Percentiles rank a stretch among this genome's conserved stretches.
Conservation (phyloP, 2,888 invertebrate species). For the Aphidoletes aphidimyza region DNA sequence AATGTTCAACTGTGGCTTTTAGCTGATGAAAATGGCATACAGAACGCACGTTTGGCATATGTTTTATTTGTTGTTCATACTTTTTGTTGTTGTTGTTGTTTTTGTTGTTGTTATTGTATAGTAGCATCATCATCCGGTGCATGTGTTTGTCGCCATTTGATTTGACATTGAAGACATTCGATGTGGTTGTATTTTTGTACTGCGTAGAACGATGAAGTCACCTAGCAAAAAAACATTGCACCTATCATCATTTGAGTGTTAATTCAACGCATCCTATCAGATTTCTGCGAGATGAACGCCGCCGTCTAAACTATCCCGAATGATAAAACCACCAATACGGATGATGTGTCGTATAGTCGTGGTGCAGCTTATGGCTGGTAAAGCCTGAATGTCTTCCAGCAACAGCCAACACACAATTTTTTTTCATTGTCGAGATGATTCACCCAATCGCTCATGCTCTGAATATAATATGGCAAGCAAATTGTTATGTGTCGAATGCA, state of each 20-base stretch:
- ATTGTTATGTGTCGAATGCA: no score
- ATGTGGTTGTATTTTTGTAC: background rate
- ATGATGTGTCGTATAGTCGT: background rate
- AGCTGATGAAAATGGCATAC: background rate
- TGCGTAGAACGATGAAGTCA: no score
- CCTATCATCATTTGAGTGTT: background rate
- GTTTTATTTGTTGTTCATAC: background rate
- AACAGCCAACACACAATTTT: no score
- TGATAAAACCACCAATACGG: constrained; percentile 11
- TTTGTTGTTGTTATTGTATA: no score
- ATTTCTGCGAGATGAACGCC: background rate
- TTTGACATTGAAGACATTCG: background rate
- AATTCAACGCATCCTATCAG: background rate
- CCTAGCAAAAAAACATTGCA: background rate
- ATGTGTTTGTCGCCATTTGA: background rate
- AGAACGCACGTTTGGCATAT: background rate
- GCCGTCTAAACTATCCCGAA: background rate
- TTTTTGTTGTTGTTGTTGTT: background rate
- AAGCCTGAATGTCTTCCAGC: background rate
- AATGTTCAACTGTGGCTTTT: background rate
- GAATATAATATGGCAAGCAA: no score
- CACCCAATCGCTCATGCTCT: background rate
- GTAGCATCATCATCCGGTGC: no score
- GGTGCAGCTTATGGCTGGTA: background rate
- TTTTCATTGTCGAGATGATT: background rate